These are phyloP conservation scores for Montifringilla adamsi DNA, from an alignment of 2,113 vertebrate species.

Conservation along the genomic window DNA sequence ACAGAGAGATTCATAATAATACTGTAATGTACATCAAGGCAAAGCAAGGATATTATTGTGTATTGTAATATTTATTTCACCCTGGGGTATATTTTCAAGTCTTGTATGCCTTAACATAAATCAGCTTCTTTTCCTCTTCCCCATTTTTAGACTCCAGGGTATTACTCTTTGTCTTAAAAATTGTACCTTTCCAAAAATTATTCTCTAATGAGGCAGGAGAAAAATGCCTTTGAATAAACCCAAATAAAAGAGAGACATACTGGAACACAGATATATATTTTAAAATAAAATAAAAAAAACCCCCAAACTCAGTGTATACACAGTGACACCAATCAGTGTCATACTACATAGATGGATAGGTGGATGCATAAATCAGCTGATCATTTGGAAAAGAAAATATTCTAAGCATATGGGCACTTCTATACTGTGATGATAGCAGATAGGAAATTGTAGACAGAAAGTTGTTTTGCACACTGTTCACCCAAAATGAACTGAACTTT, in stretches of 20 bases:
- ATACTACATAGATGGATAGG: not conserved
- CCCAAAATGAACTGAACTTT: not conserved
- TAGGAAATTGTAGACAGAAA: not conserved
- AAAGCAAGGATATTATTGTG: slow-evolving; percentile 27
- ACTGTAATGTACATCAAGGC: not conserved
- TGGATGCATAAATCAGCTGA: not conserved
- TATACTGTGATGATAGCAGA: not conserved
- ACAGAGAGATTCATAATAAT: slow-evolving; percentile 6
- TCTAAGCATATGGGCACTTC: not conserved
- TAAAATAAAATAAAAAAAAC: not conserved
- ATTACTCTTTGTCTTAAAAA: slow-evolving; percentile 32
- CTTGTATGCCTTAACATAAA: slow-evolving; percentile 29
- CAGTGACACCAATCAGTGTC: not conserved
- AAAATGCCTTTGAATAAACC: not conserved
- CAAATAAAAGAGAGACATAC: not conserved
- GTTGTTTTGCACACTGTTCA: not conserved
- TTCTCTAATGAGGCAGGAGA: slow-evolving; percentile 36
- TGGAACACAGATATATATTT: not conserved
- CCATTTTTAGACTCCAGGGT: not conserved
- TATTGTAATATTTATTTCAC: slow-evolving; percentile 58
- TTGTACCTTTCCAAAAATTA: slow-evolving; percentile 29
- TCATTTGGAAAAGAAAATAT: not conserved
- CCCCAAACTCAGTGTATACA: not conserved
- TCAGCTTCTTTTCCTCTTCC: slow-evolving; percentile 15
- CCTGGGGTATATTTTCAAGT: slow-evolving; percentile 22